These are phyloP conservation scores for Oeneis ivallda DNA, from an alignment of 2,888 invertebrate species.

Conservation along the genomic window DNA sequence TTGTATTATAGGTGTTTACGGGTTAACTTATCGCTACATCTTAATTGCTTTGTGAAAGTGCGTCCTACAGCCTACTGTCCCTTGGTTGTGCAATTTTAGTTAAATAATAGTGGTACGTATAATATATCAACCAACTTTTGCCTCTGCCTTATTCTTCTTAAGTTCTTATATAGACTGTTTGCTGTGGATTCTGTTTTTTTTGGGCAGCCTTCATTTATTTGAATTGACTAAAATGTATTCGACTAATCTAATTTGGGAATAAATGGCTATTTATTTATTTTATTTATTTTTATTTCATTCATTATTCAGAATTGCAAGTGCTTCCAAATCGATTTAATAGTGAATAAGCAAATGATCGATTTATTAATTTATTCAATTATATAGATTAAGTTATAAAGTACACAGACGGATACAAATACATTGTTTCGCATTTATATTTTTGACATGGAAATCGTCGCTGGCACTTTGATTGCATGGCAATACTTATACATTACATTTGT, in stretches of 20 bases:
- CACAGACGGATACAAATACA: too few species aligned
- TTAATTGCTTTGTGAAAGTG: slow-evolving; percentile 18
- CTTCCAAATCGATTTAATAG: neutral
- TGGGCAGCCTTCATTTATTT: too few species aligned
- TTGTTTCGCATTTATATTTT: neutral
- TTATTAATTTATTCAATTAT: too few species aligned
- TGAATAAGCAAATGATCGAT: too few species aligned
- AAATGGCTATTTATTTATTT: too few species aligned
- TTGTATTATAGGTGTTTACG: slow-evolving; percentile 4
- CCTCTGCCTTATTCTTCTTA: neutral
- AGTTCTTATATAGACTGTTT: too few species aligned
- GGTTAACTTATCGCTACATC: slow-evolving; percentile 18
- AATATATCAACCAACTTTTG: neutral
- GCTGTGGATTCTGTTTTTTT: too few species aligned
- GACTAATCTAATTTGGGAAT: too few species aligned
- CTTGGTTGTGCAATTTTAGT: neutral
- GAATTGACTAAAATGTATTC: too few species aligned
- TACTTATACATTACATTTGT: neutral
- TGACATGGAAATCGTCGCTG: neutral
- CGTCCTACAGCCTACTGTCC: neutral
- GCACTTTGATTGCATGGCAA: slow-evolving; percentile 9
- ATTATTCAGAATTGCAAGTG: too few species aligned
- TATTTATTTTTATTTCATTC: too few species aligned
- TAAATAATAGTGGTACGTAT: neutral
- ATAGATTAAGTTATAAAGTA: too few species aligned